A percentile compares a stretch with the other conserved stretches of the same genome.
phyloP scores from a whole-genome alignment of 2,797 vertebrate genomes.

The Falco rusticolus region DNA sequence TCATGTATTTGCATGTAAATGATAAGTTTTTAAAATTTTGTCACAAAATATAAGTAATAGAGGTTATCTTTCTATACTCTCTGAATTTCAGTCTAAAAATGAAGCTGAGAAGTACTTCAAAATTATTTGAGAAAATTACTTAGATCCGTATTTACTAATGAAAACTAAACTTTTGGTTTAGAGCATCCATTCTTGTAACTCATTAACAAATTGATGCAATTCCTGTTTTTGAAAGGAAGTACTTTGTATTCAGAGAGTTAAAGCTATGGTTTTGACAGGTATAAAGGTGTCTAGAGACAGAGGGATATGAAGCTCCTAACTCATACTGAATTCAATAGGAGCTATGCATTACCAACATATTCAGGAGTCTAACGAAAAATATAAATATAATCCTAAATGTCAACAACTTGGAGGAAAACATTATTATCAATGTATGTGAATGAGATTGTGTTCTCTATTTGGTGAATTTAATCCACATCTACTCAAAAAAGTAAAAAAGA shows the following conservation, averaged over 20 bases:
- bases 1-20: background rate
- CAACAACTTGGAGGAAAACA: background rate
- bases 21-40: background rate
- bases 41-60: background rate
- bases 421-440: background rate
- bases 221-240: background rate
- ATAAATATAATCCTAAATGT: background rate
- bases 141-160: background rate
- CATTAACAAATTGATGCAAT: background rate
- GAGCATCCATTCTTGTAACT: background rate
- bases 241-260: background rate
- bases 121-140: background rate
- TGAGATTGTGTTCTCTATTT: background rate
- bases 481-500: background rate
- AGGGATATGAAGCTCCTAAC: background rate
- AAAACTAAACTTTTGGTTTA: background rate
- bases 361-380: background rate
- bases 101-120: background rate
- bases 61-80: background rate
- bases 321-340: background rate
- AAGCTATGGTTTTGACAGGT: background rate
- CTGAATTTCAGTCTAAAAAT: background rate
- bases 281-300: background rate
- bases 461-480: background rate
- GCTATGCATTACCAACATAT: background rate